Evolutionary conservation across 1,140 invertebrate species (phyloP).

Genomic region (Harpegnathos saltator): DNA sequence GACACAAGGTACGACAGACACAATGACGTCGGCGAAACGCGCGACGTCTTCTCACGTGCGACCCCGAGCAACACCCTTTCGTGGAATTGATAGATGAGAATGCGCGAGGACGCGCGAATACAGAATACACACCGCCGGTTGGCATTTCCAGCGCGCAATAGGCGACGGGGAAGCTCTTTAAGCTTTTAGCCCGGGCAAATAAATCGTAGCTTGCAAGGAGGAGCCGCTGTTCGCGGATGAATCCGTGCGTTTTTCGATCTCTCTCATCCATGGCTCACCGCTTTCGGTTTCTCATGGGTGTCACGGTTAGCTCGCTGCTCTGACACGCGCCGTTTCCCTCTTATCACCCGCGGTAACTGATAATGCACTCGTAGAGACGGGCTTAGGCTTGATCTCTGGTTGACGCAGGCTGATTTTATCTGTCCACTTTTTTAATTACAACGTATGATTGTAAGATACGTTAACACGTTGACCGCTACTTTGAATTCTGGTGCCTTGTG

Average conservation of each 20-base stretch:
- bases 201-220: slow-evolving; percentile 68
- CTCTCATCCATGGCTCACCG: too few relatives aligned
- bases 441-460: too few relatives aligned
- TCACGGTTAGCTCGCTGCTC: slow-evolving; percentile 47
- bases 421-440: too few relatives aligned
- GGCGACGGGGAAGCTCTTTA: slow-evolving; percentile 65
- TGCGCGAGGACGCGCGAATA: slow-evolving; percentile 61
- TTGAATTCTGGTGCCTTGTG: too few relatives aligned
- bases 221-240: slow-evolving; percentile 65
- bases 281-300: slow-evolving; percentile 50
- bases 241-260: slow-evolving; percentile 48
- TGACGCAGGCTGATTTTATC: too few relatives aligned
- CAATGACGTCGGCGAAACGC: neutral
- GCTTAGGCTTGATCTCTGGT: too few relatives aligned
- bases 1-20: neutral
- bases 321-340: slow-evolving; percentile 63
- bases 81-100: slow-evolving; percentile 74
- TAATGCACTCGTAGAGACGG: too few relatives aligned
- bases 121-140: slow-evolving; percentile 65
- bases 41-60: neutral
- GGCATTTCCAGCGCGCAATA: slow-evolving; percentile 69
- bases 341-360: too few relatives aligned
- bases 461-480: too few relatives aligned
- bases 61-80: slow-evolving; percentile 35
- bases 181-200: slow-evolving; percentile 74